A percentile compares a stretch with the other conserved stretches of the same genome.
Conservation (phyloP, 2,113 vertebrate species). For the Pseudolaguvia tuberculata region DNA sequence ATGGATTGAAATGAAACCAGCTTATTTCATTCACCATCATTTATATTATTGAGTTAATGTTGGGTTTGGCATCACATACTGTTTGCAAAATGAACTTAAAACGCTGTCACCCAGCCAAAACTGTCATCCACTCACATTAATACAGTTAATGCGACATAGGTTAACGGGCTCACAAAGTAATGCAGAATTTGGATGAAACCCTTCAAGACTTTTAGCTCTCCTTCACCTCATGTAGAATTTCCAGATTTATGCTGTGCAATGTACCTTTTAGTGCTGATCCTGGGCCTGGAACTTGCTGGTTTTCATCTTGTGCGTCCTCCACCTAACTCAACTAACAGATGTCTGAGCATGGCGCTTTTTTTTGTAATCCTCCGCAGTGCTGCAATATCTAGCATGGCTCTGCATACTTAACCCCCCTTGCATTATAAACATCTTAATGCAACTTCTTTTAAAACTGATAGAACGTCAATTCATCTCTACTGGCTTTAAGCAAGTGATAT, state of each 20-base stretch:
- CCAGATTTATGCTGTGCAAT: conserved; percentile 46
- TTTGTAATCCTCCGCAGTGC: conserved; percentile 38
- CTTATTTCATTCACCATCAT: conserved; percentile 35
- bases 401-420: conserved; percentile 26
- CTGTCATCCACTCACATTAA: conserved; percentile 31
- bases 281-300: conserved; percentile 70
- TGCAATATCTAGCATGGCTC: conserved; percentile 41
- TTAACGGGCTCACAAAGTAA: conserved; percentile 34
- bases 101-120: conserved; percentile 33
- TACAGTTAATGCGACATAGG: conserved; percentile 38
- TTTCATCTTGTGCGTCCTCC: conserved; percentile 68
- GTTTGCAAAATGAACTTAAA: conserved; percentile 30
- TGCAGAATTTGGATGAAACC: conserved; percentile 15
- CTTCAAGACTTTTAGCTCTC: conserved; percentile 26
- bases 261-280: conserved; percentile 58
- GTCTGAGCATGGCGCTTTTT: conserved; percentile 46
- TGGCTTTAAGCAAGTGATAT: not conserved
- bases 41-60: conserved; percentile 38
- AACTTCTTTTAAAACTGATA: not conserved
- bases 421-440: conserved; percentile 15
- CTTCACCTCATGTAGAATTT: conserved; percentile 12
- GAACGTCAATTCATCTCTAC: not conserved
- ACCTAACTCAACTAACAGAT: conserved; percentile 40
- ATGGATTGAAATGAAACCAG: conserved; percentile 33
- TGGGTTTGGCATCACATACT: conserved; percentile 39